Base-by-base conservation (phyloP, 2,888 invertebrate genomes). In the Epinotia ramella region DNA sequence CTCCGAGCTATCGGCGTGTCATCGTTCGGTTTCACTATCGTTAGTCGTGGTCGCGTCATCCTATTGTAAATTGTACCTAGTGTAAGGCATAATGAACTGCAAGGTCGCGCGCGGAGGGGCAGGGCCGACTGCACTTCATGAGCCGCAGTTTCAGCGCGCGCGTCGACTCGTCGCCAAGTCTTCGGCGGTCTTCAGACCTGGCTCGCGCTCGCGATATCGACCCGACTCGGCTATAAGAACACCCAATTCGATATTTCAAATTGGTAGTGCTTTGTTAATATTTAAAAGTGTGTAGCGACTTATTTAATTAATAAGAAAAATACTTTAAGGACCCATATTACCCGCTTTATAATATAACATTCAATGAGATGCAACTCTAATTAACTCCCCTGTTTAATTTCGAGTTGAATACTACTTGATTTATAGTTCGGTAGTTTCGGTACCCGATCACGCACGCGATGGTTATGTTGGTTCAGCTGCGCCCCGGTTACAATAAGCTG, bases 61-160 rank as follows among this genome's bases (percentile, higher is more conserved):
- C 91, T 86, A 93, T 93, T 93, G 94, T 93, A 92, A 93, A 91
- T 91, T 90, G 91, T 89, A 84, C 90, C 89, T 62, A 69, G 89
- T 89, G 91, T 91, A 90, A 91, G 91, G 92, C 89, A 92, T 92
- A 92, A 94, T 92, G 89, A 90, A 89, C 90, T 87, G 89, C 93
- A 94, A 94, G 94, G 94, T 93, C 93, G 91, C 79, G 83, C 79
- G 80, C 78, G 80, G 84, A 86, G 86, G 93, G 87, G 92, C 84
- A 80, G 78, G 86, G 84, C 86, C 86, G 86, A 87, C 83, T 90
- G 91, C 89, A 90, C 81, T 86, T 78, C 75, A 76, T 71, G 68
- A 62, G 68, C 28, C 66, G 66, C 56, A 65, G 68, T 73, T 75
- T 67, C 71, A 71, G 69, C 59, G 71, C 63, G 56, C 70, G 73